Evolutionary conservation across 2,888 invertebrate species (phyloP).

Genomic region (Caenorhabditis afra): DNA sequence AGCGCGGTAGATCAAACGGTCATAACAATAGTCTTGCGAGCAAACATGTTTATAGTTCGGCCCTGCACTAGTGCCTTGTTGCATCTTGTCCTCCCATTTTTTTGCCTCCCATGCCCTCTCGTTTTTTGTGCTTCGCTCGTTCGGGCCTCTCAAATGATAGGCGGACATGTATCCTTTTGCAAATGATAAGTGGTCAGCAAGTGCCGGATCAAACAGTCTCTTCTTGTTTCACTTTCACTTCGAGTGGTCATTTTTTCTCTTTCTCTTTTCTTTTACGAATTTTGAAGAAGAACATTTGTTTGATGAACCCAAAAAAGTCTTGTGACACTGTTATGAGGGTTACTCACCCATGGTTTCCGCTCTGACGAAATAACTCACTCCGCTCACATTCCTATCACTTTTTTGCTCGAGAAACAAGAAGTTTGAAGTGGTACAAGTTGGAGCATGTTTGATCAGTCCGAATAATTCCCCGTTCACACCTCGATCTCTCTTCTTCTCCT

Average conservation of each 20-base stretch:
- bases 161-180: conserved; percentile 34
- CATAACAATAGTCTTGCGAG: conserved; percentile 25
- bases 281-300: conserved; percentile 5
- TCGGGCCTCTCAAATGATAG: conserved; percentile 15
- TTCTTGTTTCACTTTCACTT: neutral
- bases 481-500: neutral
- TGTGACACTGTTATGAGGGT: conserved; percentile 7
- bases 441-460: conserved; percentile 11
- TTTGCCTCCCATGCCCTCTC: neutral
- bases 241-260: conserved; percentile 12
- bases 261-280: no score
- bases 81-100: neutral
- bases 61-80: conserved; percentile 4
- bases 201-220: conserved; percentile 25
- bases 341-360: no score
- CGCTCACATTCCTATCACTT: no score
- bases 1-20: conserved; percentile 34
- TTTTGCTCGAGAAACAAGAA: neutral
- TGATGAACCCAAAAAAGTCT: neutral
- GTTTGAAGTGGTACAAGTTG: neutral
- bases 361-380: no score
- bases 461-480: conserved; percentile 46
- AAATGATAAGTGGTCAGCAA: conserved; percentile 30
- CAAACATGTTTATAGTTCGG: conserved; percentile 28
- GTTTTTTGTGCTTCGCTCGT: conserved; percentile 32